Evolutionary conservation across 2,797 vertebrate genomes (phyloP).

Genomic region (Tragelaphus eurycerus): DNA sequence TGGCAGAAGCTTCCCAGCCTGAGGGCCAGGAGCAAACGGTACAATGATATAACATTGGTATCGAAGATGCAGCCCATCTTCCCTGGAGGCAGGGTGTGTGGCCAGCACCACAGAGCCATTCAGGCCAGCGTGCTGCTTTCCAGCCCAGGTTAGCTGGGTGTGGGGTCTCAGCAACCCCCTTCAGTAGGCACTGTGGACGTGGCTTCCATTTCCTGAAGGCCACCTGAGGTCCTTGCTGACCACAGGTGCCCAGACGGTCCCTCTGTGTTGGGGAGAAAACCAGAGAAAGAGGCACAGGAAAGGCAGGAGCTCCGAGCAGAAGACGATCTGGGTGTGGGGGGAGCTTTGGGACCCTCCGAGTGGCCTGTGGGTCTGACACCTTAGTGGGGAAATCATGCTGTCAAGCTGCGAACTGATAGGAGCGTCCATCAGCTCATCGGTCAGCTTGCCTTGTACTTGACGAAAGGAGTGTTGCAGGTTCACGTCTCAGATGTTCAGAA

Average conservation of each 20-base stretch:
- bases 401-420: not conserved
- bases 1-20: not conserved
- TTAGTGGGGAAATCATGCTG: not conserved
- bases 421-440: not conserved
- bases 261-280: not conserved
- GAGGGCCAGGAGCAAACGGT: not conserved
- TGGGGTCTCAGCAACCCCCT: not conserved
- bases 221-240: not conserved
- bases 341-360: not conserved
- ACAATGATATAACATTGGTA: accelerated
- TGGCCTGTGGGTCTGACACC: not conserved
- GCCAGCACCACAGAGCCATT: accelerated
- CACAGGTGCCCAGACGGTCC: not conserved
- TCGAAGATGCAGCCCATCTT: accelerated
- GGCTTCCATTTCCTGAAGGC: not conserved
- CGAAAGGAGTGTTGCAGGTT: not conserved
- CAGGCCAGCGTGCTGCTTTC: not conserved
- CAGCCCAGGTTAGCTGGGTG: too few relatives aligned
- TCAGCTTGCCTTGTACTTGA: not conserved
- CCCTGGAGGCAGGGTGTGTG: not conserved
- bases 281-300: not conserved
- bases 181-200: not conserved
- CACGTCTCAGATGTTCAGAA: not conserved
- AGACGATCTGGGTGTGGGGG: not conserved
- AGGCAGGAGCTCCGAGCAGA: not conserved